phyloP scores from a whole-genome alignment of 2,888 invertebrate species.

The Priapulus caudatus region DNA sequence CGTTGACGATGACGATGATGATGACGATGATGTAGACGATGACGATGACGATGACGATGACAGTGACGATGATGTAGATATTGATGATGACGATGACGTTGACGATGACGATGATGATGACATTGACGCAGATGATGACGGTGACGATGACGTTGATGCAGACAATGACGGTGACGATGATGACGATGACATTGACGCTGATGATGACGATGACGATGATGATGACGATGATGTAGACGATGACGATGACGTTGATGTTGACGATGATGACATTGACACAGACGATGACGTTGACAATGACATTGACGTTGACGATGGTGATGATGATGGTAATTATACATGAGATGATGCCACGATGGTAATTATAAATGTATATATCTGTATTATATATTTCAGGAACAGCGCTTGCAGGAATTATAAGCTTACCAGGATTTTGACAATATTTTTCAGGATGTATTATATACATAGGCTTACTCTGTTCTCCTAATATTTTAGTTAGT shows the following conservation, averaged over 20 bases:
- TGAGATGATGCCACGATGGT: too few relatives aligned
- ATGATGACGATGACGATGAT: conserved; percentile 3
- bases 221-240: neutral
- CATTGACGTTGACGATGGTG: too few relatives aligned
- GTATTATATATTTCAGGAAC: too few relatives aligned
- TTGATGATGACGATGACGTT: neutral
- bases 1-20: conserved; percentile 1
- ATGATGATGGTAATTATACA: too few relatives aligned
- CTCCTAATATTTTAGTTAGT: too few relatives aligned
- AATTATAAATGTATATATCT: too few relatives aligned
- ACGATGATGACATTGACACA: too few relatives aligned
- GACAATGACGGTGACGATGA: conserved; percentile 1
- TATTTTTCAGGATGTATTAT: too few relatives aligned
- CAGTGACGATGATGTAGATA: neutral
- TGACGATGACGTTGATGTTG: neutral
- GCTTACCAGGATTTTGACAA: too few relatives aligned
- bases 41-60: conserved; percentile 1
- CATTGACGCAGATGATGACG: neutral
- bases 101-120: conserved; percentile 3
- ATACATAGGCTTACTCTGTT: too few relatives aligned
- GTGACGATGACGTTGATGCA: conserved; percentile 3
- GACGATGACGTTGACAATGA: too few relatives aligned
- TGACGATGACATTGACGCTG: neutral
- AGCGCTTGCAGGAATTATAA: too few relatives aligned
- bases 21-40: neutral